Conservation (phyloP, 2,888 invertebrate species). For the Corythucha ciliata region DNA sequence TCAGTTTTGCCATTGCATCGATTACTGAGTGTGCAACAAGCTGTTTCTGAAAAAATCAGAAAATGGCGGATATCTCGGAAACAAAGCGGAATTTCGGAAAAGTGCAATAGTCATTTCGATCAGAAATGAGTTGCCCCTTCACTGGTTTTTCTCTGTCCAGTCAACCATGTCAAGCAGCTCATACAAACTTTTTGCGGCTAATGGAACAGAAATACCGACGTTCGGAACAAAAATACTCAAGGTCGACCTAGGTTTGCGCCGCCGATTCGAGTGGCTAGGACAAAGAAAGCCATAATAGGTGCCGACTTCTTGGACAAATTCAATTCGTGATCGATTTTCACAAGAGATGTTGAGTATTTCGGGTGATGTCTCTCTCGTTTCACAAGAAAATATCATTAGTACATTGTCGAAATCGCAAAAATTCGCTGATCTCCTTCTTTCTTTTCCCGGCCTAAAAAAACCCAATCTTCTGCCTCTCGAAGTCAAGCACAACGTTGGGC, state of each 20-base stretch:
- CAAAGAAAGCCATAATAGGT: constrained; percentile 19
- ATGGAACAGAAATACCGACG: constrained; percentile 30
- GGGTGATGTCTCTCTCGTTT: not conserved
- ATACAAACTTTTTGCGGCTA: constrained; percentile 34
- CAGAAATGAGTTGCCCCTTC: too few relatives aligned
- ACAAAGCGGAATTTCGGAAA: too few relatives aligned
- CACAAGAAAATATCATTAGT: not conserved
- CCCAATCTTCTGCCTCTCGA: too few relatives aligned
- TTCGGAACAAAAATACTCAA: constrained; percentile 24
- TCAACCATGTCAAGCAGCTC: too few relatives aligned
- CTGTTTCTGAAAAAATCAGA: too few relatives aligned
- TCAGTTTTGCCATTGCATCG: too few relatives aligned
- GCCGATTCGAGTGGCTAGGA: constrained; percentile 22
- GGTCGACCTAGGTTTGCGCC: constrained; percentile 28
- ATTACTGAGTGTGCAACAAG: too few relatives aligned
- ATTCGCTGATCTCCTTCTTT: not conserved
- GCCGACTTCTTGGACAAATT: constrained; percentile 31
- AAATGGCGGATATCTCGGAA: too few relatives aligned
- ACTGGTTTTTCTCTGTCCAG: too few relatives aligned
- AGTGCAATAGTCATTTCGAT: too few relatives aligned
- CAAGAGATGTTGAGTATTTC: constrained; percentile 1
- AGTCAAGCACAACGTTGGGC: constrained; percentile 20
- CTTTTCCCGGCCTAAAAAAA: not conserved
- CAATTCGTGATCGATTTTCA: constrained; percentile 12
- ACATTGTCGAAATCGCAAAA: constrained; percentile 6